A percentile compares a stretch with the other conserved stretches of the same genome.
Evolutionary conservation across 2,797 vertebrate genomes (phyloP).

Genomic region (Myotis daubentonii): DNA sequence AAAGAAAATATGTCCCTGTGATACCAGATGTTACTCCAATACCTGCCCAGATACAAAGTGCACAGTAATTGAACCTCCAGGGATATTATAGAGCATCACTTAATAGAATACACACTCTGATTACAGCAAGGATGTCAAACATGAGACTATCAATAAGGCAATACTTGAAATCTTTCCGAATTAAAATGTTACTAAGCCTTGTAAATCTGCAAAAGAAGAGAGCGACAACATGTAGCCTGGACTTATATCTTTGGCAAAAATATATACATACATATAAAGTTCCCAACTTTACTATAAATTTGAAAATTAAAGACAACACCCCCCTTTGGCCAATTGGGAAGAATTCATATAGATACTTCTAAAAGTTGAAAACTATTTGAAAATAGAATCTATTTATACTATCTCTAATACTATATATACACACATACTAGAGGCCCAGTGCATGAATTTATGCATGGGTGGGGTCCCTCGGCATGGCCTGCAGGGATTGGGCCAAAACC

Average conservation of each 20-base stretch:
- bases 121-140: constrained; percentile 39
- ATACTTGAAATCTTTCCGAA: constrained; percentile 44
- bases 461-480: no score
- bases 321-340: background rate
- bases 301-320: background rate
- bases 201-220: background rate
- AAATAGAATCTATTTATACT: background rate
- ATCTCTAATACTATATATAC: no score
- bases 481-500: no score
- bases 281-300: background rate
- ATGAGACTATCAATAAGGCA: constrained; percentile 14
- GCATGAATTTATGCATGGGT: no score
- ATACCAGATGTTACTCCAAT: background rate
- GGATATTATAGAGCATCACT: background rate
- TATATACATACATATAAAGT: background rate
- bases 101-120: constrained; percentile 18
- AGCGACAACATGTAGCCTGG: background rate
- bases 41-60: background rate
- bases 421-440: no score
- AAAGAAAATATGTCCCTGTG: background rate
- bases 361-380: background rate
- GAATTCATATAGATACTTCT: background rate
- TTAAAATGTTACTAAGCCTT: constrained; percentile 35
- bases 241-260: background rate
- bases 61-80: constrained; percentile 41